A percentile compares a stretch with the other conserved stretches of the same genome.
Conservation (phyloP, 2,888 invertebrate genomes). For the Caenorhabditis doughertyi region DNA sequence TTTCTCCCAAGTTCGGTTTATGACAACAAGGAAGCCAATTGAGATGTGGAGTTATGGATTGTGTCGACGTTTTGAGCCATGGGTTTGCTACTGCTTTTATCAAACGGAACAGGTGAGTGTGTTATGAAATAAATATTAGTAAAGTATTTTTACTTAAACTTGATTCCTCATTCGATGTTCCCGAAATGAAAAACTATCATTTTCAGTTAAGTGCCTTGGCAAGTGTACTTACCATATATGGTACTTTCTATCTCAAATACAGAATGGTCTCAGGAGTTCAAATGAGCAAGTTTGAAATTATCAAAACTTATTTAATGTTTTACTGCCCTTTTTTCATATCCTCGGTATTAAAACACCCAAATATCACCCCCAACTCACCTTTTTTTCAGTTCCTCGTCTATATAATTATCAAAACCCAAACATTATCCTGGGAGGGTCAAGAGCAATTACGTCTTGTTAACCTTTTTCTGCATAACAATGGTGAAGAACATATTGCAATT, state of each 20-base stretch:
- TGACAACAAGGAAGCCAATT: constrained; percentile 19
- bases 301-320: constrained; percentile 16
- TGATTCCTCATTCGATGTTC: no score
- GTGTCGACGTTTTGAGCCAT: constrained; percentile 15
- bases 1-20: constrained; percentile 20
- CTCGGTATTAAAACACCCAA: not conserved
- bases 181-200: no score
- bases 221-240: constrained; percentile 32
- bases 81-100: constrained; percentile 35
- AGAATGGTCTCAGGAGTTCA: constrained; percentile 32
- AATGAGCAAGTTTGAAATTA: constrained; percentile 15
- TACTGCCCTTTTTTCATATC: constrained; percentile 35
- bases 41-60: constrained; percentile 39
- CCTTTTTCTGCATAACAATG: not conserved
- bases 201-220: constrained; percentile 23
- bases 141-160: no score
- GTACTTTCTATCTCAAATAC: constrained; percentile 36
- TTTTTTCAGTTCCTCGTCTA: constrained; percentile 17
- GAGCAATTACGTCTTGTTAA: constrained; percentile 39
- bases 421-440: constrained; percentile 32
- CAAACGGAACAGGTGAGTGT: constrained; percentile 24
- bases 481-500: constrained; percentile 13
- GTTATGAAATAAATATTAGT: not conserved
- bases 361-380: not conserved
- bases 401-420: constrained; percentile 32